Percentiles rank a stretch among this genome's conserved stretches.
These are phyloP conservation scores for Columba livia DNA, from an alignment of 2,113 vertebrate species.

Conservation along the genomic window DNA sequence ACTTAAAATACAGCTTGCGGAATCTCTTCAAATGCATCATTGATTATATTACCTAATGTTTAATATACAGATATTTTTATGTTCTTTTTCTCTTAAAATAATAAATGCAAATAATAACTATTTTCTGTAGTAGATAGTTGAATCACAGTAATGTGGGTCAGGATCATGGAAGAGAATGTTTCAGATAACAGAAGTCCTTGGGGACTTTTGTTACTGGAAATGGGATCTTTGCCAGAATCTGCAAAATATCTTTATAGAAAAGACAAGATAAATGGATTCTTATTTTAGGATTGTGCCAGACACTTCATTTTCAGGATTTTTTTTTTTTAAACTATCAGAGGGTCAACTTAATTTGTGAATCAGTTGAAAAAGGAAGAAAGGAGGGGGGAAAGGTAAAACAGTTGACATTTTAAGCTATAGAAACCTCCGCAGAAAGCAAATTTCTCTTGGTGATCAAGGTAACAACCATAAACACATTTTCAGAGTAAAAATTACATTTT, in stretches of 20 bases:
- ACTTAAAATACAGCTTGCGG: not conserved
- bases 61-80: not conserved
- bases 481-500: conserved; percentile 77
- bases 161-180: conserved; percentile 41
- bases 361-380: conserved; percentile 28
- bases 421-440: conserved; percentile 63
- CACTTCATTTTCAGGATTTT: conserved; percentile 70
- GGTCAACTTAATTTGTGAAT: conserved; percentile 71
- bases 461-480: conserved; percentile 75
- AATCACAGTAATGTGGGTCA: conserved; percentile 20
- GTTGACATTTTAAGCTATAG: conserved; percentile 63
- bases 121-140: conserved; percentile 28
- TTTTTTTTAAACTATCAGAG: conserved; percentile 7
- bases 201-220: conserved; percentile 53
- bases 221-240: conserved; percentile 60
- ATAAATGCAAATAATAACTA: not conserved
- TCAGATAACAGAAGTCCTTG: conserved; percentile 47
- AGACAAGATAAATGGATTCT: conserved; percentile 72
- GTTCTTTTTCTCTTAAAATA: not conserved
- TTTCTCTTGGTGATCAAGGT: conserved; percentile 77
- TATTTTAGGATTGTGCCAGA: conserved; percentile 55
- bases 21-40: not conserved
- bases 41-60: not conserved
- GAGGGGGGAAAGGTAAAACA: not conserved
- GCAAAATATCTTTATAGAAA: conserved; percentile 13